Conservation (phyloP, 1,140 invertebrate genomes). For the Magallana angulata region DNA sequence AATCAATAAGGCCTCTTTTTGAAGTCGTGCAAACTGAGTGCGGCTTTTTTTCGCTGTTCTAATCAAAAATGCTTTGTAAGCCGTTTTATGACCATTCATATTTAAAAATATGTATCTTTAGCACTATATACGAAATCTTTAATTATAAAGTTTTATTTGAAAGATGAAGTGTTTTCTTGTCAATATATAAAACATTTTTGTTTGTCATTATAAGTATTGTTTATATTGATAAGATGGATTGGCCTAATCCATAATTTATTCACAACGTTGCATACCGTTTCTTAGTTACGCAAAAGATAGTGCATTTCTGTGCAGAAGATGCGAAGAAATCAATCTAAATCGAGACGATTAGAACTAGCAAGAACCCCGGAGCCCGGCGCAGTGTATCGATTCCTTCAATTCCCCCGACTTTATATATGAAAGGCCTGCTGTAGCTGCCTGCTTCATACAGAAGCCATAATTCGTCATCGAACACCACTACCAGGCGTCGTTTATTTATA, state of each 20-base stretch:
- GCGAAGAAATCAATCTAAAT: slow-evolving; percentile 15
- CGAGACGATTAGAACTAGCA: background rate
- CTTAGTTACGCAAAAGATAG: background rate
- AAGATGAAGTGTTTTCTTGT: too few relatives aligned
- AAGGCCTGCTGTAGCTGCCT: background rate
- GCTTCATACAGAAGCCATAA: background rate
- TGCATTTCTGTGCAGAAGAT: background rate
- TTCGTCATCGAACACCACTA: background rate
- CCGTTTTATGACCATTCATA: too few relatives aligned
- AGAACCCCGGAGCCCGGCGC: background rate
- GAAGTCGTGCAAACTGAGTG: too few relatives aligned
- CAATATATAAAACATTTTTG: too few relatives aligned
- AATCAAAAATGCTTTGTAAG: background rate
- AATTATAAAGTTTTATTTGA: too few relatives aligned
- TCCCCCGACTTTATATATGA: background rate
- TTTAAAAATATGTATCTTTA: too few relatives aligned
- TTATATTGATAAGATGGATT: too few relatives aligned
- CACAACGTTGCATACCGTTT: too few relatives aligned
- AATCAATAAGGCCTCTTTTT: background rate
- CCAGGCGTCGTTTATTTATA: background rate
- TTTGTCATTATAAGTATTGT: too few relatives aligned
- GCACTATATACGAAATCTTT: too few relatives aligned
- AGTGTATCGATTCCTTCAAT: background rate
- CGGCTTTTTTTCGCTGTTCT: background rate
- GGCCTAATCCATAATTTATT: too few relatives aligned